Base-by-base conservation (phyloP, 2,888 invertebrate genomes). In the Morpho achilles region DNA sequence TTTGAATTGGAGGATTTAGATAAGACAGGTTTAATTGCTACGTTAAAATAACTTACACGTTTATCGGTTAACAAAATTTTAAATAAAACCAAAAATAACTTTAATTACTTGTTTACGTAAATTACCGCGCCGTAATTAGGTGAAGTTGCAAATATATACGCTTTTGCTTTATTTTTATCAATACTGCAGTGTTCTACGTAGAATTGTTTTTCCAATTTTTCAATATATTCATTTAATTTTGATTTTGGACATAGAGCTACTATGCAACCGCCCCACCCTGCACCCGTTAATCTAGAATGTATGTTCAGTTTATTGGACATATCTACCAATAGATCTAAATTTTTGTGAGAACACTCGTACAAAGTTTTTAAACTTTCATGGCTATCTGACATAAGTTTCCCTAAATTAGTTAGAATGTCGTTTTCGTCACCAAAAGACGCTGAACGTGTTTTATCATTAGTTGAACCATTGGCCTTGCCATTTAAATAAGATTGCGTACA, bases 231-330 rank as follows among this genome's bases (percentile, higher is more conserved):
- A 9, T 92, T 81, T 7, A 95, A 93, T 63, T 93, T 91, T 51
- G 93, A 92, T 58, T 92, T 91, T 0, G 93, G 92, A 56, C 96
- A 94, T 66, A 98, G 86, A 16, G 98, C 97, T 8, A 99, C 98
- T 56, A 95, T 94, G 82, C 99, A 99, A 6, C 99, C 99, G 44
- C 99, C 99, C 99, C 99, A 99, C 91, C 98, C 98, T 41, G 99
- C 99, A 43, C 99, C 99, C 1, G 99, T 99, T 45, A 99, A 90
- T 53, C 99, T 93, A n/a, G 97, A 96, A 47, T 97, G 96, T n/a
- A 95, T 87, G 32, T 93, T 92, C 61, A 93, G 89, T 53, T 94
- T 93, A 61, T 92, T 90, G 7, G 96, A 96, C 73, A 95, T 82
- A 41, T 94, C 91, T 22, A 98, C 96, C 23, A 99, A 91, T 58